phyloP scores from a whole-genome alignment of 2,888 invertebrate species.

The Blera fallax region DNA sequence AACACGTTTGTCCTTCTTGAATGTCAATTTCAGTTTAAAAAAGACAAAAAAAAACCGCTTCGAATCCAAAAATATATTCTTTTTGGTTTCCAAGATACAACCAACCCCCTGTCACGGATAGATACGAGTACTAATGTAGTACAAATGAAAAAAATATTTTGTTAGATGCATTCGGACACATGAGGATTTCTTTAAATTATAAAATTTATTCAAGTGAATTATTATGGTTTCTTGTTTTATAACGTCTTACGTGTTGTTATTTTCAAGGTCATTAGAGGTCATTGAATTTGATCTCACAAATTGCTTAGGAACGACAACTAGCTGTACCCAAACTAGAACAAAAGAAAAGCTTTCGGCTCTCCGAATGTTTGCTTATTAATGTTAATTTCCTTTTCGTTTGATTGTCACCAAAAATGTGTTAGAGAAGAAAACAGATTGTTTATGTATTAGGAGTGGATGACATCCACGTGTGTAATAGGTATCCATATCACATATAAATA shows the following conservation, averaged over 20 bases:
- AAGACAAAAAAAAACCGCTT: neutral
- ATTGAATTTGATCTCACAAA: slow-evolving; percentile 22
- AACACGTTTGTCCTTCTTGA: slow-evolving; percentile 69
- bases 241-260: neutral
- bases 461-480: slow-evolving; percentile 29
- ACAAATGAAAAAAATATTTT: neutral
- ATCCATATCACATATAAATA: neutral
- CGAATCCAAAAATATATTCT: slow-evolving; percentile 39
- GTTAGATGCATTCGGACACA: slow-evolving; percentile 16
- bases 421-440: neutral
- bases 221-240: neutral
- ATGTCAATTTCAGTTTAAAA: slow-evolving; percentile 54
- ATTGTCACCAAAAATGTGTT: slow-evolving; percentile 4
- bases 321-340: neutral
- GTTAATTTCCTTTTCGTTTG: slow-evolving; percentile 28
- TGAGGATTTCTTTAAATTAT: neutral
- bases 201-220: neutral
- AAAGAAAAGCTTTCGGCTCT: slow-evolving; percentile 32
- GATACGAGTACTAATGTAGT: too few species aligned
- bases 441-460: slow-evolving; percentile 4
- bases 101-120: neutral
- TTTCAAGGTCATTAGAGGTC: slow-evolving; percentile 73
- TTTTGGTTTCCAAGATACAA: slow-evolving; percentile 6
- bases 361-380: slow-evolving; percentile 15
- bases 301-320: neutral